A percentile compares a stretch with the other conserved stretches of the same genome.
These are phyloP conservation scores for Temnothorax nylanderi DNA, from an alignment of 1,140 invertebrate genomes.

Conservation along the genomic window DNA sequence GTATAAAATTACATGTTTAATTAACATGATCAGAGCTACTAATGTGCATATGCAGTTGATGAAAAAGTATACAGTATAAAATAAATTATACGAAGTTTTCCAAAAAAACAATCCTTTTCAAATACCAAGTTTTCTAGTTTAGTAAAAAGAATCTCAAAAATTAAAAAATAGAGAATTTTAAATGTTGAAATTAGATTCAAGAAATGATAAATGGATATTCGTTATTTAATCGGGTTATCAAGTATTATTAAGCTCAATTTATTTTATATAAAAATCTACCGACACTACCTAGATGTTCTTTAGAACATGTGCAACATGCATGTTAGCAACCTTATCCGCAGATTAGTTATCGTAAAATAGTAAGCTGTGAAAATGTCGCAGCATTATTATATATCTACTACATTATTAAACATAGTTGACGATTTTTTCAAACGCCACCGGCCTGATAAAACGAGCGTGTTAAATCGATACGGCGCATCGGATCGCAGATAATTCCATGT, in stretches of 20 bases:
- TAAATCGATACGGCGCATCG: slow-evolving; percentile 64
- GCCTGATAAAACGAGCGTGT: slow-evolving; percentile 49
- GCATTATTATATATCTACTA: slow-evolving; percentile 1
- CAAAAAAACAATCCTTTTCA: background rate
- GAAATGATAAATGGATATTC: background rate
- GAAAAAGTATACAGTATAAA: slow-evolving; percentile 3
- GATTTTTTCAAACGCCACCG: background rate
- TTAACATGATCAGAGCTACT: slow-evolving; percentile 18
- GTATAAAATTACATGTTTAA: slow-evolving; percentile 56
- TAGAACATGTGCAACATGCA: background rate
- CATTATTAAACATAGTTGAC: background rate
- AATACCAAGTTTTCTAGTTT: background rate
- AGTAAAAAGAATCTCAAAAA: background rate
- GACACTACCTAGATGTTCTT: background rate
- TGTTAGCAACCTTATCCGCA: background rate
- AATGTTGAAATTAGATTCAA: background rate
- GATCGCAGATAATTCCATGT: slow-evolving; percentile 60
- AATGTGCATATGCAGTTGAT: background rate
- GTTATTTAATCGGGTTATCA: slow-evolving; percentile 25
- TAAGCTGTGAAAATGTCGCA: background rate
- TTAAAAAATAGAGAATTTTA: background rate
- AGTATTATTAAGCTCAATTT: background rate
- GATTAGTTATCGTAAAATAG: slow-evolving; percentile 1
- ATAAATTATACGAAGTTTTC: background rate
- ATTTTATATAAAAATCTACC: background rate